Conservation (phyloP, 2,888 invertebrate genomes). For the Rhagonycha fulva region DNA sequence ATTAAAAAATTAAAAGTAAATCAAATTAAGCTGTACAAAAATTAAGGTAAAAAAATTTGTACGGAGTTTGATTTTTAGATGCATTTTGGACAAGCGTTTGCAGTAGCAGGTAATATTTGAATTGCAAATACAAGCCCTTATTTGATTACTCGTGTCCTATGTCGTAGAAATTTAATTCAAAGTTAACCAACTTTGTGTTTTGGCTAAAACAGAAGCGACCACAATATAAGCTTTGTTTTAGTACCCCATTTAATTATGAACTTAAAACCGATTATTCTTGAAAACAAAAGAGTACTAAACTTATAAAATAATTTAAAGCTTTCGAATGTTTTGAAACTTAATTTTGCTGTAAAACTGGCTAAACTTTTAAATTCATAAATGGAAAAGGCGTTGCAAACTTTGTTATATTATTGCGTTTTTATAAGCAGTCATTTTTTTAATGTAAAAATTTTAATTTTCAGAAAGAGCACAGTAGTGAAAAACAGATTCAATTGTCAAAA, state of each 20-base stretch:
- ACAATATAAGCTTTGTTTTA: slow-evolving; percentile 10
- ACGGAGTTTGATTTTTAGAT: slow-evolving; percentile 8
- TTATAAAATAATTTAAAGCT: not conserved
- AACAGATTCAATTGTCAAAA: slow-evolving; percentile 71
- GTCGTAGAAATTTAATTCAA: slow-evolving; percentile 18
- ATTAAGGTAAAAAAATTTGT: not conserved
- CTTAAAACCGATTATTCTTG: slow-evolving; percentile 13
- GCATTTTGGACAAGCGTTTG: slow-evolving; percentile 19
- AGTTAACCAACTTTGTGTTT: not conserved
- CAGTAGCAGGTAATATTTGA: slow-evolving; percentile 16
- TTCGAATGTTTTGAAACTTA: slow-evolving; percentile 17
- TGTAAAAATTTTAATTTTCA: slow-evolving; percentile 52
- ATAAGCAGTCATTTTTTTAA: slow-evolving; percentile 2
- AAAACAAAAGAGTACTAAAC: slow-evolving; percentile 5
- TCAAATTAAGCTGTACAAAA: not conserved
- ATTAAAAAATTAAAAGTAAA: not conserved
- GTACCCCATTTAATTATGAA: slow-evolving; percentile 10
- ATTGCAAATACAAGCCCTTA: slow-evolving; percentile 16
- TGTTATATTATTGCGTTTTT: not conserved
- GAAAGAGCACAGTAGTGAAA: slow-evolving; percentile 68
- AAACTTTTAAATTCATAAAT: not conserved
- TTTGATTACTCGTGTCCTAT: slow-evolving; percentile 11
- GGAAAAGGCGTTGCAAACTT: not conserved
- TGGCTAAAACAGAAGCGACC: not conserved
- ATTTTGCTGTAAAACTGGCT: slow-evolving; percentile 6